These are phyloP conservation scores for Aurelia aurita complex sp. Pacific DNA, from an alignment of 30 jellyfish, hydroid and myxozoan genomes.

Conservation along the genomic window DNA sequence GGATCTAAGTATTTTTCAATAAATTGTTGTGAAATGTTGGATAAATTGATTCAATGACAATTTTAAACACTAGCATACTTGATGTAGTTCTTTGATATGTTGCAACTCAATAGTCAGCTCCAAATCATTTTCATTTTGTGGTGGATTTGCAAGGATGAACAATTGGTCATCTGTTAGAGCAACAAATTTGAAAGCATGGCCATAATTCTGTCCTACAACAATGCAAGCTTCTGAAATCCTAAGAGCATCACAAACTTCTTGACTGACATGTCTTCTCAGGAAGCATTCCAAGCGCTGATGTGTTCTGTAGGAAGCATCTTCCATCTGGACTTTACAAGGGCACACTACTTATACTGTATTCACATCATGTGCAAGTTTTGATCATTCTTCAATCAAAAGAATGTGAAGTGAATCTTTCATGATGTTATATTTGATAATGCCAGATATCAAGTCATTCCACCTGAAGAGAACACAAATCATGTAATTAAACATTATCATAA, in stretches of 20 bases:
- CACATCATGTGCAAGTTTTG: neutral
- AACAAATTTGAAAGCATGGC: conserved; percentile 62
- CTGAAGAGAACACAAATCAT: too few species aligned
- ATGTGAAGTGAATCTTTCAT: too few species aligned
- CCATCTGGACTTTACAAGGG: conserved; percentile 21
- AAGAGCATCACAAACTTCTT: conserved; percentile 43
- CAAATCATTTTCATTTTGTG: conserved; percentile 40
- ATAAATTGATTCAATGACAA: neutral
- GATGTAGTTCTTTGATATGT: conserved; percentile 13
- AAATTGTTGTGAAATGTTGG: too few species aligned
- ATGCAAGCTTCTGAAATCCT: conserved; percentile 63
- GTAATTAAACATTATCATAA: too few species aligned
- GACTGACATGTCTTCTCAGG: conserved; percentile 39
- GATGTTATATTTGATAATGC: too few species aligned
- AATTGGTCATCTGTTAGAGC: conserved; percentile 37
- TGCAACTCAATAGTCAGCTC: conserved; percentile 49
- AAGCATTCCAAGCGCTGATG: conserved; percentile 52
- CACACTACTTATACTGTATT: neutral
- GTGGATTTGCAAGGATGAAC: conserved; percentile 61
- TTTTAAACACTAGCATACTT: neutral
- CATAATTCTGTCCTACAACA: conserved; percentile 51
- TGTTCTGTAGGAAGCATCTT: conserved; percentile 53
- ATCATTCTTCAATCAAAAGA: neutral
- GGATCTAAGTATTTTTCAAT: too few species aligned
- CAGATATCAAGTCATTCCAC: too few species aligned